These are phyloP conservation scores for Amblyteles armatorius DNA, from an alignment of 2,888 invertebrate genomes.

Conservation along the genomic window DNA sequence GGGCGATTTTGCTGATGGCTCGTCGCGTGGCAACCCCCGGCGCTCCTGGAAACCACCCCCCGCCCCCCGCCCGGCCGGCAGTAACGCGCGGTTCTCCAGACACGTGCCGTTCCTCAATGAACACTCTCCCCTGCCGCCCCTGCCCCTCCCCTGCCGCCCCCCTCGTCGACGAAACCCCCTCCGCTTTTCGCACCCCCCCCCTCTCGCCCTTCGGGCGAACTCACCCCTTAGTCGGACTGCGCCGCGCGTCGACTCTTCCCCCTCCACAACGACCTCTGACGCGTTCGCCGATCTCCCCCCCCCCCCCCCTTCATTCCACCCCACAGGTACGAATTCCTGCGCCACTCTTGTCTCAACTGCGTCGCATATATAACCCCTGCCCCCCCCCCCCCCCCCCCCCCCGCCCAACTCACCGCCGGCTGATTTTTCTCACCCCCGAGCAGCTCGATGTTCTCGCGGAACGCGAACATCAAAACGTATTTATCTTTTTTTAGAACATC, in stretches of 20 bases:
- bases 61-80: slow-evolving; percentile 37
- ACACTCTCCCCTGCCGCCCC: slow-evolving; percentile 67
- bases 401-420: neutral
- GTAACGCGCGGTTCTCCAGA: slow-evolving; percentile 63
- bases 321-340: slow-evolving; percentile 24
- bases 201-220: neutral
- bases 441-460: no score
- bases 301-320: slow-evolving; percentile 35
- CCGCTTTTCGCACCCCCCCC: slow-evolving; percentile 11
- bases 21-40: slow-evolving; percentile 80
- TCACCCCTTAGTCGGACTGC: neutral
- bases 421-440: no score
- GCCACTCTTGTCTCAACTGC: slow-evolving; percentile 11
- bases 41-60: slow-evolving; percentile 46
- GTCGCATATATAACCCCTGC: neutral
- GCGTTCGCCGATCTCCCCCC: slow-evolving; percentile 54
- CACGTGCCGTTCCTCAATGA: slow-evolving; percentile 82
- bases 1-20: slow-evolving; percentile 78
- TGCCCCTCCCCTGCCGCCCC: slow-evolving; percentile 48
- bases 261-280: slow-evolving; percentile 58
- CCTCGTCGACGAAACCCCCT: no score
- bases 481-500: slow-evolving; percentile 44
- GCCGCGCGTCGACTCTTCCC: slow-evolving; percentile 41
- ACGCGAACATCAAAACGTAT: neutral
- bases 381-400: slow-evolving; percentile 26